Evolutionary conservation across 2,888 invertebrate species (phyloP), one percentile per base, ranked within the genome.

Genomic region (Chelonus formosanus): DNA sequence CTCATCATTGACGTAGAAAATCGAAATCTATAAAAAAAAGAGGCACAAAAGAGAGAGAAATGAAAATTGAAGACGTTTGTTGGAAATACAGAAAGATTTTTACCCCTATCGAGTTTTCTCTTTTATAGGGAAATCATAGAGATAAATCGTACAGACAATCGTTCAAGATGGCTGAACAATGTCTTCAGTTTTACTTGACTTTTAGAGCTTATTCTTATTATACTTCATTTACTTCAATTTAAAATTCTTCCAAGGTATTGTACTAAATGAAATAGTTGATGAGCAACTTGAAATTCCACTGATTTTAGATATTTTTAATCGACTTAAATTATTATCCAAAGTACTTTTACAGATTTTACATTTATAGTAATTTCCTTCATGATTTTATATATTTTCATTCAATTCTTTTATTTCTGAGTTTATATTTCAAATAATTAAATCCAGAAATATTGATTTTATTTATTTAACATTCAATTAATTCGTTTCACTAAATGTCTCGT

Each of bases 101-200:
- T 44, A 8, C 31, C 7, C 5, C 31, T 32, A 31, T 34, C 45
- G 7, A 34, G 10, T 55, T 44, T 44, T 10, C 3, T 35, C 45
- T 47, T 44, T 34, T 36, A 31, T 55, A 47, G 8, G 44, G 36
- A 54, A 56, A 56, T 48, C 48, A 45, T 31, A 31, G 40, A 56
- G 50, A 63, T 57, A 50, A 56, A 63, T 57, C 31, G 20, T 31
- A 56, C 43, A 6, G 4, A 4, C 20, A 3, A 34, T 56, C 5
- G 6, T 8, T 20, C 7, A 31, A 31, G 34, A 56, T 56, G 6
- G 5, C 20, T 5, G 20, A 56, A 4, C 10, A 6, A 2, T 31
- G 10, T 44, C 4, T 53, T 6, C 6, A 32, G 34, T 8, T 5
- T 53, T 34, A 3, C 48, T 50, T 53, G 31, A 5, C 32, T 31